Conservation (phyloP, 1,140 invertebrate genomes). For the Drosophila pachea region DNA sequence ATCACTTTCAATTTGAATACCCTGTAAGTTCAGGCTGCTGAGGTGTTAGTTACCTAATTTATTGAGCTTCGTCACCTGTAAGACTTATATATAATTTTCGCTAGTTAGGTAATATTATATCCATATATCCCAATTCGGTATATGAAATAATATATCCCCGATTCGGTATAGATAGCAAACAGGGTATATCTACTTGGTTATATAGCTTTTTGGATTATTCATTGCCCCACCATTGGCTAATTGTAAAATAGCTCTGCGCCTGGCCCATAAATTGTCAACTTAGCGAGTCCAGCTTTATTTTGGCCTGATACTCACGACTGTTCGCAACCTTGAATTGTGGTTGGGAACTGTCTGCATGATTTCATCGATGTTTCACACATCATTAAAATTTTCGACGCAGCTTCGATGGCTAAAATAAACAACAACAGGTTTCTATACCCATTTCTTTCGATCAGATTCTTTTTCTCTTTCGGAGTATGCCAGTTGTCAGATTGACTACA, state of each 20-base stretch:
- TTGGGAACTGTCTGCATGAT: slow-evolving; percentile 49
- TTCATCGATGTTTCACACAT: slow-evolving; percentile 57
- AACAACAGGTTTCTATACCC: slow-evolving; percentile 58
- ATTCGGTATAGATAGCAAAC: background rate
- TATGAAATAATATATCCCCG: no score
- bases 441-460: background rate
- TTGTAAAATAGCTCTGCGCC: slow-evolving; percentile 39
- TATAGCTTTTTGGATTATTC: background rate
- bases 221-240: slow-evolving; percentile 21
- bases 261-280: slow-evolving; percentile 36
- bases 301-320: slow-evolving; percentile 14
- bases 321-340: slow-evolving; percentile 33
- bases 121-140: no score
- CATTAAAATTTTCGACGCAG: slow-evolving; percentile 71
- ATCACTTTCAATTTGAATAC: slow-evolving; percentile 53
- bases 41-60: no score
- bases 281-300: slow-evolving; percentile 18
- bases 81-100: background rate
- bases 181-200: no score
- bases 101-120: no score
- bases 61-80: background rate
- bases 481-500: slow-evolving; percentile 20
- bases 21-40: background rate
- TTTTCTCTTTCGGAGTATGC: slow-evolving; percentile 1
- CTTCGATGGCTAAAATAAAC: slow-evolving; percentile 56